Percentiles rank a stretch among this genome's conserved stretches.
Conservation (phyloP, 2,797 vertebrate genomes). For the Valencia hispanica region DNA sequence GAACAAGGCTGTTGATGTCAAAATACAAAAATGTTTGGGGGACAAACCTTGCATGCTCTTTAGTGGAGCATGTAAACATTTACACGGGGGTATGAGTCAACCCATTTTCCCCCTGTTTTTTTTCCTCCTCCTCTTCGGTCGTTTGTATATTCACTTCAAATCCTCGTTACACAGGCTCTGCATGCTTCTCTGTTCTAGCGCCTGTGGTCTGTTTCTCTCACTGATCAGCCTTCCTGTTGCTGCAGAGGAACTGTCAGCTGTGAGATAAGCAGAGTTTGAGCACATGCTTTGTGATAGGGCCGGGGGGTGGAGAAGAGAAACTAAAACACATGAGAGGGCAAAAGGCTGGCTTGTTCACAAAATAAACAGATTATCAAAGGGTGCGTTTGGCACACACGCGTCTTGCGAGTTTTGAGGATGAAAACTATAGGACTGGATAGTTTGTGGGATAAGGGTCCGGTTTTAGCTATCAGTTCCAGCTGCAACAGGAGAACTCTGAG, state of each 20-base stretch:
- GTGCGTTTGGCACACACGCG: conserved; percentile 24
- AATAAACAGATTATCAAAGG: conserved; percentile 35
- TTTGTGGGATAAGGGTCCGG: conserved; percentile 21
- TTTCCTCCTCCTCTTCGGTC: conserved; percentile 44
- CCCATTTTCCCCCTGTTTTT: conserved; percentile 18
- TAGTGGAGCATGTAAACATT: conserved; percentile 77
- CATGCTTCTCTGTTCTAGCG: conserved; percentile 40
- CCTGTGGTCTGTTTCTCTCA: conserved; percentile 65
- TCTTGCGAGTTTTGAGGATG: conserved; percentile 9
- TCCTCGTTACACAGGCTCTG: conserved; percentile 47
- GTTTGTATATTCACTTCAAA: conserved; percentile 53
- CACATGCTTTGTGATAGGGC: conserved; percentile 47
- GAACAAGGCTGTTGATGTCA: conserved; percentile 67
- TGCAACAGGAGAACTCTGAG: background rate
- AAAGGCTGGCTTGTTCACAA: conserved; percentile 48
- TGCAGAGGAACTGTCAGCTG: conserved; percentile 76
- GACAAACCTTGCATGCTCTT: conserved; percentile 54
- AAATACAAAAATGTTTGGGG: conserved; percentile 73
- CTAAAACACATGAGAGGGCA: conserved; percentile 47
- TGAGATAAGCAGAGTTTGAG: conserved; percentile 74
- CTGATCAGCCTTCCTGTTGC: conserved; percentile 76
- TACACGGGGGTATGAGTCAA: conserved; percentile 74
- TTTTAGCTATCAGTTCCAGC: conserved; percentile 11
- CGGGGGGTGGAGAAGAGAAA: conserved; percentile 20
- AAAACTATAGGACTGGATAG: conserved; percentile 15